Conservation (phyloP, 2,113 vertebrate species). For the Pimephales promelas region DNA sequence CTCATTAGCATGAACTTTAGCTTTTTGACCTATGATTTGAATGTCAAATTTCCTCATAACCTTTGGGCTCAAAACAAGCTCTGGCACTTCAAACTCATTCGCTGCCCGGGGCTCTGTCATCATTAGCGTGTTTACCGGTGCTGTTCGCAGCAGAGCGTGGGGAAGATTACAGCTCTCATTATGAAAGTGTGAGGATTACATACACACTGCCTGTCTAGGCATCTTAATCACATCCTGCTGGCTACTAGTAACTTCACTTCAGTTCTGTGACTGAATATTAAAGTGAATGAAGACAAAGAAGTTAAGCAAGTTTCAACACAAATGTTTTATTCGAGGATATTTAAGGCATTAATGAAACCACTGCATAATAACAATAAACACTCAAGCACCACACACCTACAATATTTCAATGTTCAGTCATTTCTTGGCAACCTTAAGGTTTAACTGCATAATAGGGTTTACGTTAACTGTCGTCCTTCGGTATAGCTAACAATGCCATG, state of each 20-base stretch:
- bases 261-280: background rate
- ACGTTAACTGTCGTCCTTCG: slow-evolving; percentile 54
- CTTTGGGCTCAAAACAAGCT: background rate
- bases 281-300: background rate
- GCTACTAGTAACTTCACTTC: background rate
- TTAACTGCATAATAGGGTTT: slow-evolving; percentile 72
- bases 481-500: slow-evolving; percentile 54
- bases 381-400: slow-evolving; percentile 59
- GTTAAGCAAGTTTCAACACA: slow-evolving; percentile 58
- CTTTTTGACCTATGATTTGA: background rate
- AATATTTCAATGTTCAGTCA: slow-evolving; percentile 54
- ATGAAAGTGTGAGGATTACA: slow-evolving; percentile 30
- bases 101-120: slow-evolving; percentile 9
- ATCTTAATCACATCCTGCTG: slow-evolving; percentile 42
- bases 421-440: slow-evolving; percentile 68
- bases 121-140: slow-evolving; percentile 14
- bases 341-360: slow-evolving; percentile 81
- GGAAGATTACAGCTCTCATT: slow-evolving; percentile 22
- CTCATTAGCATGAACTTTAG: background rate
- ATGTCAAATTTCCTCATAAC: background rate
- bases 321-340: slow-evolving; percentile 74
- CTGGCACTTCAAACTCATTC: no score
- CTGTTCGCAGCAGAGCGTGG: background rate
- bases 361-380: slow-evolving; percentile 76
- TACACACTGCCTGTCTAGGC: slow-evolving; percentile 6